Evolutionary conservation across 2,888 invertebrate genomes (phyloP).

Genomic region (Neuroscelio doddi): DNA sequence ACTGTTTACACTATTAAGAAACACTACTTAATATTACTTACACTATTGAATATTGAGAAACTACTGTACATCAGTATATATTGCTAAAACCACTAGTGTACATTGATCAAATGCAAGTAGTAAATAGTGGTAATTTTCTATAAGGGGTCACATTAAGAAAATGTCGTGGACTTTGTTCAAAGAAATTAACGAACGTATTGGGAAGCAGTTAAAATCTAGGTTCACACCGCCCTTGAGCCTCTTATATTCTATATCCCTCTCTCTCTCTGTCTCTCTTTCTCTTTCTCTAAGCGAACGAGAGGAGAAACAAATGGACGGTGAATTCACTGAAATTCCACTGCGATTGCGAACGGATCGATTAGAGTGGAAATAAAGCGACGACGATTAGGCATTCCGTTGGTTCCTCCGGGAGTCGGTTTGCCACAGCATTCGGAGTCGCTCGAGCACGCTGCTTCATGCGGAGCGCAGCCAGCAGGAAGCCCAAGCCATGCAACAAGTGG

Average conservation of each 20-base stretch:
- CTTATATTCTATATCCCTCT: constrained; percentile 4
- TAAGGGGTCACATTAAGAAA: too few relatives aligned
- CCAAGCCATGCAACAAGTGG: constrained; percentile 68
- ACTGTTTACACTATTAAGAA: too few relatives aligned
- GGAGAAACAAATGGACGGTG: constrained; percentile 28
- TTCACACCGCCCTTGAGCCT: constrained; percentile 52
- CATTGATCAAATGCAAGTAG: too few relatives aligned
- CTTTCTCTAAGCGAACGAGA: constrained; percentile 12
- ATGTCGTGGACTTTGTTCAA: too few relatives aligned
- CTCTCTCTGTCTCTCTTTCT: constrained; percentile 14
- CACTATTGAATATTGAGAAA: too few relatives aligned
- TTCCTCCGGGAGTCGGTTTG: constrained; percentile 57
- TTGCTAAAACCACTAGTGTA: too few relatives aligned
- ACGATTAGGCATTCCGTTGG: constrained; percentile 59
- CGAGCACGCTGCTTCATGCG: constrained; percentile 59
- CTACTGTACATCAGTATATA: too few relatives aligned
- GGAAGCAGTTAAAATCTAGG: constrained; percentile 46
- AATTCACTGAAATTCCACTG: constrained; percentile 34
- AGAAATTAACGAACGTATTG: constrained; percentile 24
- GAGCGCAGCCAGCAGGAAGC: constrained; percentile 62
- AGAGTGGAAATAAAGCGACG: constrained; percentile 59
- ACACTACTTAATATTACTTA: too few relatives aligned
- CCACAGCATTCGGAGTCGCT: constrained; percentile 62
- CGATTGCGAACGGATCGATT: constrained; percentile 52
- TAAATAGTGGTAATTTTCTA: too few relatives aligned